These are phyloP conservation scores for Xylocopa sonorina DNA, from an alignment of 1,140 invertebrate species.

Conservation along the genomic window DNA sequence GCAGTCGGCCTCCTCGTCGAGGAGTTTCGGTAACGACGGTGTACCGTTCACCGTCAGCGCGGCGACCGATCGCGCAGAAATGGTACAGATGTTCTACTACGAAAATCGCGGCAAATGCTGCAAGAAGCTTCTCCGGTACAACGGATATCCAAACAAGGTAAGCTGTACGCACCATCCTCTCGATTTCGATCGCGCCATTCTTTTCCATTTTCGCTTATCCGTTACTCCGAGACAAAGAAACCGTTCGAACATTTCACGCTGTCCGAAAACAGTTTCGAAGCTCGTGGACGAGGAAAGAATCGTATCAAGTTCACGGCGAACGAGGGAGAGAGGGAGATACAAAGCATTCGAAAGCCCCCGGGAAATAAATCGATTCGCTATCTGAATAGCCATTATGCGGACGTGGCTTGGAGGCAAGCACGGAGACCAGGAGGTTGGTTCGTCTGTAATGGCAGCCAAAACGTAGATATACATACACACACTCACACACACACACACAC, in stretches of 20 bases:
- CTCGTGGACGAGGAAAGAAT: background rate
- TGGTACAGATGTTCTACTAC: slow-evolving; percentile 89
- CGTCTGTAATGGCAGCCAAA: slow-evolving; percentile 22
- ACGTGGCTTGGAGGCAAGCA: slow-evolving; percentile 53
- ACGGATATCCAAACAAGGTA: slow-evolving; percentile 88
- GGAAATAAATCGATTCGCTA: slow-evolving; percentile 74
- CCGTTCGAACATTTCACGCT: slow-evolving; percentile 35
- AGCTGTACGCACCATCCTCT: slow-evolving; percentile 54
- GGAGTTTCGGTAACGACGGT: slow-evolving; percentile 67
- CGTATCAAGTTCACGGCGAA: slow-evolving; percentile 34
- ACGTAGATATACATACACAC: too few species aligned
- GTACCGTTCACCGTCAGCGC: slow-evolving; percentile 76
- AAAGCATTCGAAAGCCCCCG: slow-evolving; percentile 59
- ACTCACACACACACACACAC: too few species aligned
- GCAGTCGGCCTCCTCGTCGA: slow-evolving; percentile 56
- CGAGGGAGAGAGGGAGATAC: slow-evolving; percentile 28
- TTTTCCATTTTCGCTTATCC: background rate
- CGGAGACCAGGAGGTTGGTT: slow-evolving; percentile 19
- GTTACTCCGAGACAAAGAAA: background rate
- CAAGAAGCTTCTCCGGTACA: slow-evolving; percentile 87
- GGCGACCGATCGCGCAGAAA: slow-evolving; percentile 77
- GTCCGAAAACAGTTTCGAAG: slow-evolving; percentile 4
- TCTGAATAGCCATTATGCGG: slow-evolving; percentile 72
- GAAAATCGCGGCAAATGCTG: slow-evolving; percentile 88
- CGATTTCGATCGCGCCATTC: background rate